Base-by-base conservation (phyloP, 2,888 invertebrate species). In the Yponomeuta sedellus region DNA sequence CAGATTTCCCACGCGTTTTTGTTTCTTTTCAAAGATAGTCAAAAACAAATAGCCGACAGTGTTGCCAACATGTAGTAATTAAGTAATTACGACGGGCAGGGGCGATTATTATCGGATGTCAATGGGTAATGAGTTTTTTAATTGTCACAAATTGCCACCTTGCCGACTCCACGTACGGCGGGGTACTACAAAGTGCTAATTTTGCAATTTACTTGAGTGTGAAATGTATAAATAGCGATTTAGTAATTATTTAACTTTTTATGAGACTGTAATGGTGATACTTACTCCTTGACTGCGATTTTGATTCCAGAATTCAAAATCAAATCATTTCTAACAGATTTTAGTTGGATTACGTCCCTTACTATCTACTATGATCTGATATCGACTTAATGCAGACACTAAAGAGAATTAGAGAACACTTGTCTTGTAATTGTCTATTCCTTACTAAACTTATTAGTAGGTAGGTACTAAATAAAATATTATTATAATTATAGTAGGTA, bases 121-220 rank as follows among this genome's bases (percentile, higher is more conserved):
- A 70, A 73, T 72, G 67, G 71, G 75, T 79, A 78, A 76, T 80
- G 77, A 78, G 72, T 77, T 80, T 81, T 83, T 82, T 82, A 80
- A 81, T 61, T 66, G 66, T 56, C 34, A 25, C 61, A 65, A 65
- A 65, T 65, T 65, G 52, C 28, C 58, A 65, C 65, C 65, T 59
- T 10, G 28, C n/a, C 10, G n/a, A 22, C 16, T 64, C 44, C 2
- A 5, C 22, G 44, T 22, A 40, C n/a, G 63, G 22, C 20, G 19
- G 63, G 40, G 20, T 63, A 20, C 25, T 11, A 10, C 10, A 22
- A 58, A 19, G 58, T 58, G 8, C 19, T 58, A 58, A 58, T 58
- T 58, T 58, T 58, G 58, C 20, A 22, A 10, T 58, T 20, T 58
- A 28, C 16, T 34, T n/a, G 25, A 59, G 22, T 59, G 59, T 59